Conservation (phyloP, 2,113 vertebrate species). For the Gobiocypris rarus region DNA sequence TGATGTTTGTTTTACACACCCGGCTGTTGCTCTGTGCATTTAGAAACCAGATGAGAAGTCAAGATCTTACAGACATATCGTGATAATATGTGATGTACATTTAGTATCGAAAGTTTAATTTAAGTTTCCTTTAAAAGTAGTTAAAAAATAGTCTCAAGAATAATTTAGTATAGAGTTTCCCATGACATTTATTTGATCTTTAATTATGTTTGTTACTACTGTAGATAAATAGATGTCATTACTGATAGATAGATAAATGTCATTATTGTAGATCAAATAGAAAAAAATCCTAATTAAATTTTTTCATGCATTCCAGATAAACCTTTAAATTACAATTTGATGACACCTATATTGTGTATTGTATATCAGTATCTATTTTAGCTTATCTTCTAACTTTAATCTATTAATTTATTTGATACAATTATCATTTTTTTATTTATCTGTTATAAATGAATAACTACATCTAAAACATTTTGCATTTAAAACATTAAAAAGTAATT, state of each 20-base stretch:
- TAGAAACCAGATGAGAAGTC: slow-evolving; percentile 17
- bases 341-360: background rate
- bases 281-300: too few relatives aligned
- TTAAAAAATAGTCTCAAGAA: background rate
- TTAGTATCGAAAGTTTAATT: background rate
- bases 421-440: background rate
- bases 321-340: background rate
- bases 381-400: background rate
- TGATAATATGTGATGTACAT: background rate
- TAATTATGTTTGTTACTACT: too few relatives aligned
- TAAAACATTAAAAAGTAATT: slow-evolving; percentile 34
- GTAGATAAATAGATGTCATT: too few relatives aligned
- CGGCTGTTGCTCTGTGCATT: slow-evolving; percentile 8
- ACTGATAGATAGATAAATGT: too few relatives aligned
- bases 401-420: background rate
- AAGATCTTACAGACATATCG: background rate
- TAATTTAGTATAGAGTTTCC: background rate
- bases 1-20: slow-evolving; percentile 20
- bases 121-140: background rate
- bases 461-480: slow-evolving; percentile 14
- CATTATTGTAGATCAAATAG: too few relatives aligned
- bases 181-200: too few relatives aligned
- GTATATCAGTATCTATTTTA: background rate
- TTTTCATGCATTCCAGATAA: too few relatives aligned
- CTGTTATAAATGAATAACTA: slow-evolving; percentile 24